Conservation (phyloP, 2,113 vertebrate species). For the Indicator indicator region DNA sequence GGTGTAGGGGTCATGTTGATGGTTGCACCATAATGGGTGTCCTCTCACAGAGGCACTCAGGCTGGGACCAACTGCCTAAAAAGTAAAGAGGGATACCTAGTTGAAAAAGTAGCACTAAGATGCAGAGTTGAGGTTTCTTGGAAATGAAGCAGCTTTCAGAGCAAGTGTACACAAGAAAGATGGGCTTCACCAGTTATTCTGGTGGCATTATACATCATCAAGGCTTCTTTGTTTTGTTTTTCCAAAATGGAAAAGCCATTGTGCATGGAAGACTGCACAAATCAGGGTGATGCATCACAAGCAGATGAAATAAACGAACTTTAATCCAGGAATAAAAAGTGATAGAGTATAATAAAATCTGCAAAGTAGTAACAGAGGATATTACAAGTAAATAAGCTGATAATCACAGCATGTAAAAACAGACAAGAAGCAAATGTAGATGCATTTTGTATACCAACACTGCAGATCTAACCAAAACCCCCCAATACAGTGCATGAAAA, state of each 20-base stretch:
- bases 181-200: background rate
- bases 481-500: background rate
- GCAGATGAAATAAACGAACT: background rate
- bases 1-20: fast-evolving
- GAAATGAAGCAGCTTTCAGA: background rate
- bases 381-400: background rate
- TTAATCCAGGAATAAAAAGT: background rate
- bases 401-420: background rate
- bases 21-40: fast-evolving
- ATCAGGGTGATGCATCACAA: background rate
- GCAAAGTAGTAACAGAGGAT: background rate
- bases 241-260: background rate
- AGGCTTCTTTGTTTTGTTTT: background rate
- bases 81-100: background rate
- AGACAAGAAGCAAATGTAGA: background rate
- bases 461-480: background rate
- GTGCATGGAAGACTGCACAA: background rate
- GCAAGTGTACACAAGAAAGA: background rate
- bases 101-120: background rate
- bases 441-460: background rate
- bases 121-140: background rate
- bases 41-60: fast-evolving
- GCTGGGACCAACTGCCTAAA: fast-evolving
- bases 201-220: background rate
- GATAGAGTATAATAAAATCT: background rate